Base-by-base conservation (phyloP, 2,888 invertebrate genomes). In the Euproctis similis region DNA sequence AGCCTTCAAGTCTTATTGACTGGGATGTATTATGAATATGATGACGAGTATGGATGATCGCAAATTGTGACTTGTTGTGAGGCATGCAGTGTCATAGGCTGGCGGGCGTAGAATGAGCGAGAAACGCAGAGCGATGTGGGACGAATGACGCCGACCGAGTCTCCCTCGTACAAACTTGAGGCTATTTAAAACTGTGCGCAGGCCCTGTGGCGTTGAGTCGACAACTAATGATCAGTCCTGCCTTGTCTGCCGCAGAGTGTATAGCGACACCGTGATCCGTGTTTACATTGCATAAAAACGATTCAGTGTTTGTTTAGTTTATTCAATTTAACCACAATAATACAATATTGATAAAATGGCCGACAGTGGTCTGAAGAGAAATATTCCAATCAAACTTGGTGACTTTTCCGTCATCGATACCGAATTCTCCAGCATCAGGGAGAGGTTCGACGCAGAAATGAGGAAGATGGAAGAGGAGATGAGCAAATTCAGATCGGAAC, bases 391-490 rank as follows among this genome's bases (percentile, higher is more conserved):
- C 85, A 94, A 93, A 86, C 88, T 95, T 78, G 94, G 95, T 57
- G 96, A 96, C 81, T 95, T 95, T 87, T 95, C 94, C 86, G 94
- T 97, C 72, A 94, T 96, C 86, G 96, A 97, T 84, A 94, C 94
- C 52, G 97, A 97, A 86, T 97, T 97, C 87, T 94, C 94, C 68
- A 96, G 93, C 85, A 97, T 98, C 74, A 90, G 96, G 64, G 96
- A 96, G 76, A 88, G 95, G 54, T 97, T 97, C 80, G 97, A 97
- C 80, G 92, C 93, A 45, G 97, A 98, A 88, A 97, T 98, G 97
- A 89, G 93, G 63, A 95, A 96, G 86, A 97, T 98, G 95, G 97
- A 98, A 87, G 97, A 97, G 64, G 97, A 97, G 86, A 97, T 97
- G 97, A 92, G 92, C 74, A 92, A 93, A 86, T 96, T 96, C 87